Conservation (phyloP, 2,888 invertebrate species). For the Drosophila phalerata region DNA sequence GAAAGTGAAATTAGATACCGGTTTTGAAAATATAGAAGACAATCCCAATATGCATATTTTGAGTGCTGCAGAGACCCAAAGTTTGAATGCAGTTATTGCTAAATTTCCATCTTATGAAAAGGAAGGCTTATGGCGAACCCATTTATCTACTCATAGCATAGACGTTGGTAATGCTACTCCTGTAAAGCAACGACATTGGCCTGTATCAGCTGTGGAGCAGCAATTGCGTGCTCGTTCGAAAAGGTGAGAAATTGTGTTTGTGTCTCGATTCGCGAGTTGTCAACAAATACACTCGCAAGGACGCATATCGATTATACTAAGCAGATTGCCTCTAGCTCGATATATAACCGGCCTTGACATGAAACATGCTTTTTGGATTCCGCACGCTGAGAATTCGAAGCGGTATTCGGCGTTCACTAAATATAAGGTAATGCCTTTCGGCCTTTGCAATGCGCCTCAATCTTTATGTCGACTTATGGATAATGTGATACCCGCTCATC, state of each 20-base stretch:
- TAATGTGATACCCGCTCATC: too few relatives aligned
- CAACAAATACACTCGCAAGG: conserved; percentile 47
- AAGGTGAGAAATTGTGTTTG: background rate
- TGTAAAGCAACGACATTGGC: conserved; percentile 6
- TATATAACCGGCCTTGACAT: conserved; percentile 39
- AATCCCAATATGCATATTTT: too few relatives aligned
- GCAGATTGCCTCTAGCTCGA: conserved; percentile 27
- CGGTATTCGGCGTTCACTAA: too few relatives aligned
- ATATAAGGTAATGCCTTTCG: too few relatives aligned
- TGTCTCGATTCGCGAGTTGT: background rate
- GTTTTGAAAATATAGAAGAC: too few relatives aligned
- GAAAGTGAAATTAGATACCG: too few relatives aligned
- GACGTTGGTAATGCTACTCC: background rate
- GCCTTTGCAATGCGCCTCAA: too few relatives aligned
- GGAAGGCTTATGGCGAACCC: background rate
- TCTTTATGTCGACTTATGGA: too few relatives aligned
- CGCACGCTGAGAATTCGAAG: too few relatives aligned
- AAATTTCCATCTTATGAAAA: background rate
- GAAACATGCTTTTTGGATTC: conserved; percentile 31
- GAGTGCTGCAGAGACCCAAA: too few relatives aligned
- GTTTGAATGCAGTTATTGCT: background rate
- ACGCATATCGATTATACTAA: conserved; percentile 50
- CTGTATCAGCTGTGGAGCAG: conserved; percentile 59
- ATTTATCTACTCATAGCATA: conserved; percentile 1
- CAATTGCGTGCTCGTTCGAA: conserved; percentile 60